These are phyloP conservation scores for Ophraella communa DNA, from an alignment of 2,888 invertebrate genomes.

Conservation along the genomic window DNA sequence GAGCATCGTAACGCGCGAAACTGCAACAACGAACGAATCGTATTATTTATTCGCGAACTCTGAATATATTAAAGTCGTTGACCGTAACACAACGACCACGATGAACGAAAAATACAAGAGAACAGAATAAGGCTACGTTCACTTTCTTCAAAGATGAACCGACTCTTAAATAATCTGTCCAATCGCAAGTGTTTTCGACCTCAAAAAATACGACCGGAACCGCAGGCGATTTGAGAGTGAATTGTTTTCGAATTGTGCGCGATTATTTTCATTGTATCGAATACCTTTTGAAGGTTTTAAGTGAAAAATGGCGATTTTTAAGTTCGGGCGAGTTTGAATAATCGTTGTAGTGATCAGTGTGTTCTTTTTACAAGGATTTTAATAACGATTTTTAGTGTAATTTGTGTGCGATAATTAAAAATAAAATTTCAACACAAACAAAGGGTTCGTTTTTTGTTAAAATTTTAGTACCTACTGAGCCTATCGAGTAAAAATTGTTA, in stretches of 20 bases:
- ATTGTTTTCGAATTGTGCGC: constrained; percentile 38
- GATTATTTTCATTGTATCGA: constrained; percentile 30
- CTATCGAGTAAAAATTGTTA: no score
- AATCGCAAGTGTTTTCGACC: constrained; percentile 39
- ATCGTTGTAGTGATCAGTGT: neutral
- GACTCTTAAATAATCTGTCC: constrained; percentile 33
- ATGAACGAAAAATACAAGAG: neutral
- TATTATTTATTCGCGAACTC: constrained; percentile 1
- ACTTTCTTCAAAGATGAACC: constrained; percentile 37
- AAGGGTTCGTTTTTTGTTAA: neutral
- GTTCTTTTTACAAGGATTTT: neutral
- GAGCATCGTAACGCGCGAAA: neutral
- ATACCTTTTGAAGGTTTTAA: neutral
- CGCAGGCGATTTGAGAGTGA: constrained; percentile 34
- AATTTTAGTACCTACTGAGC: neutral
- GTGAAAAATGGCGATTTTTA: constrained; percentile 6
- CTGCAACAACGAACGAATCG: neutral
- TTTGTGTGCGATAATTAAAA: neutral
- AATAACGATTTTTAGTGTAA: neutral
- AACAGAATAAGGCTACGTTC: constrained; percentile 25
- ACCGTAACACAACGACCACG: constrained; percentile 14
- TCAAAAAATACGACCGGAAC: constrained; percentile 41
- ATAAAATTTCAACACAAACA: neutral
- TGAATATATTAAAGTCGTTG: constrained; percentile 20
- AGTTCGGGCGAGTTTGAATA: no score